Percentiles rank a stretch among this genome's conserved stretches.
Conservation (phyloP, 2,797 vertebrate species). For the Apogon hyalosoma region DNA sequence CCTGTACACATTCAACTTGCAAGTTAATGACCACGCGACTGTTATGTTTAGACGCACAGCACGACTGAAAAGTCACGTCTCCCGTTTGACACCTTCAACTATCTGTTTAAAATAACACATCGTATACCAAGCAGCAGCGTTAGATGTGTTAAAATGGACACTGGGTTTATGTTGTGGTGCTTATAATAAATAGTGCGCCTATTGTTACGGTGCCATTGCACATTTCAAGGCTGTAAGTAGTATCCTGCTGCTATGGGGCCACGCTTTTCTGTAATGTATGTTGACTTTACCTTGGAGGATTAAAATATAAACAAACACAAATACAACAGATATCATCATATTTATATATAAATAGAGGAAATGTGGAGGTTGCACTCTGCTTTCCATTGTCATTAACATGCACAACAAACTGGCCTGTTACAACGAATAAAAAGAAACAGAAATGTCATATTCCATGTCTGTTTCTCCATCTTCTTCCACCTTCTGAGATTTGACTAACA, state of each 20-base stretch:
- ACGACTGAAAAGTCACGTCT: slow-evolving; percentile 41
- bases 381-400: background rate
- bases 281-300: slow-evolving; percentile 18
- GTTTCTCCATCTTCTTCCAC: too few species aligned
- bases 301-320: background rate
- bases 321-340: too few species aligned
- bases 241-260: slow-evolving; percentile 32
- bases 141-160: slow-evolving; percentile 40
- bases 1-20: slow-evolving; percentile 61
- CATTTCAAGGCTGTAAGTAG: slow-evolving; percentile 41
- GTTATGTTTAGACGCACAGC: slow-evolving; percentile 69
- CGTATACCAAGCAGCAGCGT: slow-evolving; percentile 27
- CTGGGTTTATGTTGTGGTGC: slow-evolving; percentile 15
- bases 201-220: slow-evolving; percentile 31
- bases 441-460: too few species aligned
- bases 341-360: background rate
- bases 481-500: too few species aligned
- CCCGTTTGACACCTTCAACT: slow-evolving; percentile 60
- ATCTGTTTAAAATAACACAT: slow-evolving; percentile 59
- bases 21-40: slow-evolving; percentile 60
- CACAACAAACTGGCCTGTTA: background rate
- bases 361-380: slow-evolving; percentile 5
- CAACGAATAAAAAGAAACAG: too few species aligned
- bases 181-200: slow-evolving; percentile 20
- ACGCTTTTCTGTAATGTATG: slow-evolving; percentile 36